Base-by-base conservation (phyloP, 2,888 invertebrate genomes). In the Parnassius glacialis region DNA sequence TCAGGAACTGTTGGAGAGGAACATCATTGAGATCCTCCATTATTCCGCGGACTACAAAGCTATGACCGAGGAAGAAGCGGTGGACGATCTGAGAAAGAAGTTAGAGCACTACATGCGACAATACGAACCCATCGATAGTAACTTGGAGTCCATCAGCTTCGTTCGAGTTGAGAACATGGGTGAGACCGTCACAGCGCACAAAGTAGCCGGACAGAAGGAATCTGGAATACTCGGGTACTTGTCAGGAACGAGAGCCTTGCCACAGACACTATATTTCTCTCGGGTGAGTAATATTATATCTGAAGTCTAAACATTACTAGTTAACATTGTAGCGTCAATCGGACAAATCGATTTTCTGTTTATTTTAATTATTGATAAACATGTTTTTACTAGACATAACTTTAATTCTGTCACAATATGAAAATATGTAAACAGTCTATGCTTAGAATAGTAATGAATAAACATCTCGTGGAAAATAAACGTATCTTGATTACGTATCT, bases 261-360 rank as follows among this genome's bases (percentile, higher is more conserved):
- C 96, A 7, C 95, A 97, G 75, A 96, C 97, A 9, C 93, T 98
- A 67, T 98, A 97, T 82, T 95, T 98, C 75, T 97, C 97, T 60
- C 92, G 98, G 91, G 97, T 97, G 88, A 93, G 94, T 91, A 55
- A 20, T 63, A 25, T 48, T 42, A 20, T 20, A 20, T 20, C 20
- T 2, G 20, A 3, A 48, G 13, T 34, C 34, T 7, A 48, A 13
- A 13, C 48, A 5, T 16, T 48, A 48, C 16, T 7, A 34, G 34
- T 34, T 34, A 34, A 34, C 34, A 34, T 34, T 34, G 7, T 34
- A 34, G 7, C 10, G 13, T 52, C 52, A 52, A 34, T 13, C 13
- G 41, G 12, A 47, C 11, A 20, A 2, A 48, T 47, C 11, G 10
- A 43, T 34, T 45, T 52, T 20, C 9, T 47, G n/a, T 53, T 54